Evolutionary conservation across 2,797 vertebrate genomes (phyloP), one percentile per base, ranked within the genome.

Genomic region (Glossophaga mutica): DNA sequence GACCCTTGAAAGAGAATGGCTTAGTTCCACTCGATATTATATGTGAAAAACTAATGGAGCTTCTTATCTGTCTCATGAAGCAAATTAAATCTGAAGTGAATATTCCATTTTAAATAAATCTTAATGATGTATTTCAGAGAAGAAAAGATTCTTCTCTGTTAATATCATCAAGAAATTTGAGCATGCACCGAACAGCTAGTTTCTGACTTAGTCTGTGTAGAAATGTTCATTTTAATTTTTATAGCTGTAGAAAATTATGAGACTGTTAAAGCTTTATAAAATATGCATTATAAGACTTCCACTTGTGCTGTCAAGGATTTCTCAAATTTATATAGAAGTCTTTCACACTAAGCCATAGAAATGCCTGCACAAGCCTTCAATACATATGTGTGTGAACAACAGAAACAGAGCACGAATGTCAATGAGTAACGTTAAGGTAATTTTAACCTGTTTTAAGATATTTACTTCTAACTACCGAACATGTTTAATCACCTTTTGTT

Each of bases 91-190:
- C n/a, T 67, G 44, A 74, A 86, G 42, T 57, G 62, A 94, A 70
- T 95, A 84, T 83, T 91, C 26, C 59, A 88, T 91, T 97, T 91
- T 46, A 96, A 96, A 86, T 94, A 93, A 91, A 84, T 91, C 18
- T 79, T 89, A 89, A 93, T 94, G 44, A 78, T 71, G 5, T 55
- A 91, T 84, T 85, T 81, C 84, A 95, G 39, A 86, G 48, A 74
- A 83, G 34, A 86, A 42, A 74, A 83, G 6, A 62, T 90, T 90
- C 39, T 95, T 5, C 2, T 37, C 52, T 91, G 15, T 46, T 79
- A 88, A 74, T 87, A 68, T 67, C 39, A 9, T 22, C 24, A 82
- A 85, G 65, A 93, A 95, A 84, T 85, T 19, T 52, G 29, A 87
- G 26, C 59, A 82, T 62, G 44, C 50, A 84, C 32, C 79, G 18